These are phyloP conservation scores for Drosophila punjabiensis DNA, from an alignment of 1,140 invertebrate genomes.

Conservation along the genomic window DNA sequence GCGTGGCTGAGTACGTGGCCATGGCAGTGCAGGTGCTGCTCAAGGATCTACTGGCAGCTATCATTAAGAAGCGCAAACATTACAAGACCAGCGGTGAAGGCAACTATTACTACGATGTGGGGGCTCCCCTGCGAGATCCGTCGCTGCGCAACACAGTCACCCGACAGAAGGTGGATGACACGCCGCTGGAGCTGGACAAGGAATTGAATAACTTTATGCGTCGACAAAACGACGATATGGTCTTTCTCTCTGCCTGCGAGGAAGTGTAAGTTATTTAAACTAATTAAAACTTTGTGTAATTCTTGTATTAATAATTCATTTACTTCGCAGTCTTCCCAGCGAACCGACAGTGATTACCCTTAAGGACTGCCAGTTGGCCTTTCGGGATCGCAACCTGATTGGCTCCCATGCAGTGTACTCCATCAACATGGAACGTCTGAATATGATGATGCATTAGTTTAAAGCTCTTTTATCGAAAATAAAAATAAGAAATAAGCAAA, in stretches of 20 bases:
- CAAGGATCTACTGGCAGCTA: slow-evolving; percentile 91
- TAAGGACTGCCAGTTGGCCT: slow-evolving; percentile 87
- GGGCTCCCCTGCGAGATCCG: slow-evolving; percentile 86
- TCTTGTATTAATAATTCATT: background rate
- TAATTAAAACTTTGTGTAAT: background rate
- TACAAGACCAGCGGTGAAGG: slow-evolving; percentile 89
- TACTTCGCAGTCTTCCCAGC: slow-evolving; percentile 82
- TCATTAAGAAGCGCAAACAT: slow-evolving; percentile 90
- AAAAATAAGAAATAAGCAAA: background rate
- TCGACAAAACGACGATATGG: slow-evolving; percentile 85
- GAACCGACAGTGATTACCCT: slow-evolving; percentile 85
- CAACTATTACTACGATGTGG: slow-evolving; percentile 90
- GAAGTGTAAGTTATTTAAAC: slow-evolving; percentile 73
- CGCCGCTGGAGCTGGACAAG: slow-evolving; percentile 86
- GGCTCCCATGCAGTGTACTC: slow-evolving; percentile 87
- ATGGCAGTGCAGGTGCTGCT: slow-evolving; percentile 91
- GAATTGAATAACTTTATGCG: slow-evolving; percentile 86
- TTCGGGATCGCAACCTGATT: slow-evolving; percentile 87
- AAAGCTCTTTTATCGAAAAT: background rate
- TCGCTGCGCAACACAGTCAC: slow-evolving; percentile 79
- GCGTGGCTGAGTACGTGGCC: slow-evolving; percentile 91
- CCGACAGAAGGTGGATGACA: slow-evolving; percentile 85
- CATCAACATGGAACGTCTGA: slow-evolving; percentile 87
- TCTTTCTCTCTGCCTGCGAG: slow-evolving; percentile 81
- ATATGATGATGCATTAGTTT: slow-evolving; percentile 86